These are phyloP conservation scores for Emydocephalus ijimae DNA, from an alignment of 2,113 vertebrate genomes.

Conservation along the genomic window DNA sequence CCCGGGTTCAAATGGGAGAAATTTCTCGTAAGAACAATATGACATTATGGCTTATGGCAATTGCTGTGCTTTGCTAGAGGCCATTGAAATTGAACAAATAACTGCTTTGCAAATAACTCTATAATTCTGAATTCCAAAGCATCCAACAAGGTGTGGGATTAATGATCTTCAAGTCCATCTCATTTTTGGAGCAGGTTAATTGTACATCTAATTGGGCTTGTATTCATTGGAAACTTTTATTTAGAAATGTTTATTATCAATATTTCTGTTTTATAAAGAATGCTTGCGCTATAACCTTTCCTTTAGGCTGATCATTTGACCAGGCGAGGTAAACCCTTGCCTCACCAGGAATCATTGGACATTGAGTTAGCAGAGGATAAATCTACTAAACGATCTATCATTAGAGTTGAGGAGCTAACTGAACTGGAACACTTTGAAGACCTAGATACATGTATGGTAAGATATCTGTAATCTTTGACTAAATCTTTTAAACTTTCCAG, in stretches of 20 bases:
- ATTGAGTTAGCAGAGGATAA: slow-evolving; percentile 82
- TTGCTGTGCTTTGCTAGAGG: background rate
- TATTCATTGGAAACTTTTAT: background rate
- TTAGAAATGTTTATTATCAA: background rate
- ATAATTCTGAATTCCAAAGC: background rate
- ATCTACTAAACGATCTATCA: slow-evolving; percentile 73
- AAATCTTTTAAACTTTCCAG: background rate
- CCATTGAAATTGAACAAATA: background rate
- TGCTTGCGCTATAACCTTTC: slow-evolving; percentile 8
- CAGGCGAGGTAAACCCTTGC: slow-evolving; percentile 77
- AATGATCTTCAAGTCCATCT: background rate
- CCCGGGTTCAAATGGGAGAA: background rate
- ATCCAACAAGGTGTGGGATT: background rate
- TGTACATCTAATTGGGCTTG: background rate
- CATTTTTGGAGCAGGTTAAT: background rate
- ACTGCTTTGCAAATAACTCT: background rate
- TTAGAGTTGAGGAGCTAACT: slow-evolving; percentile 76
- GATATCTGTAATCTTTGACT: slow-evolving; percentile 22
- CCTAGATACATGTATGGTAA: slow-evolving; percentile 94
- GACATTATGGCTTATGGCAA: background rate
- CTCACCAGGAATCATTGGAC: slow-evolving; percentile 82
- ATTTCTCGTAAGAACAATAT: background rate
- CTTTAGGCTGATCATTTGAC: slow-evolving; percentile 87
- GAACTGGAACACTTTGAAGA: slow-evolving; percentile 91
- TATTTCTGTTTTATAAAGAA: background rate